Evolutionary conservation across 1,140 invertebrate genomes (phyloP).

Genomic region (Brachionus rubens): DNA sequence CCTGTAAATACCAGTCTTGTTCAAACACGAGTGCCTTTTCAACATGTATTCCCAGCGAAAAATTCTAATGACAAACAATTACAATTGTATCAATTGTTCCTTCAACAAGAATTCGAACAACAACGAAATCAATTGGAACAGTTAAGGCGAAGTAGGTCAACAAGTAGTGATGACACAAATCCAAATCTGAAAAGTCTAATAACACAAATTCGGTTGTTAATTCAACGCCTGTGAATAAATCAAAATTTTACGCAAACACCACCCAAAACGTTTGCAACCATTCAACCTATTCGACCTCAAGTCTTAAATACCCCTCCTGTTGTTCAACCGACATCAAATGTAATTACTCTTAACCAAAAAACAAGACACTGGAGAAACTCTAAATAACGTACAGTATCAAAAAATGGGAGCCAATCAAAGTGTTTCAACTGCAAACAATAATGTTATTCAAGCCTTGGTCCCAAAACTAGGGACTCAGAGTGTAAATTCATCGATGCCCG

Average conservation of each 20-base stretch:
- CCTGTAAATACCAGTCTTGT: background rate
- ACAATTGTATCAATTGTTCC: constrained; percentile 10
- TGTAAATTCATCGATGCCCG: background rate
- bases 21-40: background rate
- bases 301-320: background rate
- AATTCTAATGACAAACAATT: constrained; percentile 17
- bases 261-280: too few species aligned
- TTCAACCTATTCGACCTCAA: background rate
- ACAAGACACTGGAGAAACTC: background rate
- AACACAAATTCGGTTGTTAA: background rate
- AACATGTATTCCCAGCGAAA: background rate
- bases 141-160: background rate
- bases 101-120: constrained; percentile 6
- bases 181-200: constrained; percentile 1
- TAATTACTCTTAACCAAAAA: constrained; percentile 7
- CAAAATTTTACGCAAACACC: constrained; percentile 4
- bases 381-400: background rate
- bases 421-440: too few species aligned
- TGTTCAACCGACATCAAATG: background rate
- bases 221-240: too few species aligned
- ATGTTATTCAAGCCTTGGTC: background rate
- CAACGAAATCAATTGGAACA: constrained; percentile 8
- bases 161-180: background rate
- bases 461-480: background rate
- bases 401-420: too few species aligned